Percentiles rank a stretch among this genome's conserved stretches.
Evolutionary conservation across 1,140 invertebrate species (phyloP).

Genomic region (Tetramorium simillimum): DNA sequence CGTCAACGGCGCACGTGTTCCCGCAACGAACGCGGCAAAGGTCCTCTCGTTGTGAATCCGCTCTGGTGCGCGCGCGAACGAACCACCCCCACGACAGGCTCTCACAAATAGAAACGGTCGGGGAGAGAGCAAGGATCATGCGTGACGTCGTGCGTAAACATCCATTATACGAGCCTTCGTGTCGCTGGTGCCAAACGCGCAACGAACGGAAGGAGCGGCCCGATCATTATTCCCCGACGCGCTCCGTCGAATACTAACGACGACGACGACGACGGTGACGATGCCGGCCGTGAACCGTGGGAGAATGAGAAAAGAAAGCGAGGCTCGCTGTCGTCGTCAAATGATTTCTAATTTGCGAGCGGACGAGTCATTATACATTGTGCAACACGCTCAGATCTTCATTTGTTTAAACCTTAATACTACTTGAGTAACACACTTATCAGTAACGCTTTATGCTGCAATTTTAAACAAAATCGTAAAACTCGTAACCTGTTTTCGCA

Average conservation of each 20-base stretch:
- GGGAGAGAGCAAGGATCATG: conserved; percentile 61
- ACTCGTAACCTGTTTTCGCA: too few relatives aligned
- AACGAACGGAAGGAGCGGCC: conserved; percentile 50
- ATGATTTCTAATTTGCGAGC: neutral
- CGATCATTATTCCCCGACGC: conserved; percentile 24
- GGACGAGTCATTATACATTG: neutral
- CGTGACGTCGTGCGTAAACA: conserved; percentile 69
- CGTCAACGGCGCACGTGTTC: conserved; percentile 55
- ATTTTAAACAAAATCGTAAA: too few relatives aligned
- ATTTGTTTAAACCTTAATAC: neutral
- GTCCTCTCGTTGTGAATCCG: neutral
- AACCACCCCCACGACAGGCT: conserved; percentile 15
- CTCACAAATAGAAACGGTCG: conserved; percentile 54
- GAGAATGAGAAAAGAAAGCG: conserved; percentile 33
- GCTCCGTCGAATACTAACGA: conserved; percentile 15
- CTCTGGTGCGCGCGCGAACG: neutral
- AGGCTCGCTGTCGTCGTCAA: neutral
- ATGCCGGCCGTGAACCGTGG: conserved; percentile 26
- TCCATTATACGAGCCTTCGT: conserved; percentile 65
- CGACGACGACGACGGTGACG: neutral
- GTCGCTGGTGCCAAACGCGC: conserved; percentile 38
- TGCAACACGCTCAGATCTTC: neutral
- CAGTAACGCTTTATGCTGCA: neutral
- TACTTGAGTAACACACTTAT: neutral
- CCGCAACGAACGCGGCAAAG: conserved; percentile 48